Evolutionary conservation across 2,113 vertebrate genomes (phyloP).

Genomic region (Pteronura brasiliensis): DNA sequence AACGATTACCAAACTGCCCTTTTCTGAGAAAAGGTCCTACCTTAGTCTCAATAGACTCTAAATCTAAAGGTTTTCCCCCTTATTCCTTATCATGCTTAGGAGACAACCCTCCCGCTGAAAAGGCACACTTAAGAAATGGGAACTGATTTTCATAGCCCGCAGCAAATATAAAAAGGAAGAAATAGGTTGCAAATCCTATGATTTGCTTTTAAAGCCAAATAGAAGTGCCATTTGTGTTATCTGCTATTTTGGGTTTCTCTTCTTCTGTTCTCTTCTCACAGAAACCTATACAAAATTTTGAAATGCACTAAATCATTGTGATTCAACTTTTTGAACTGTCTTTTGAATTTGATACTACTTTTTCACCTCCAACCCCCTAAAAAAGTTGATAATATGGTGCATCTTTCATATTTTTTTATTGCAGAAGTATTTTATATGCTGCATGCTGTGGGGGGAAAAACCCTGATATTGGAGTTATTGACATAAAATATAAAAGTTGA

Average conservation of each 20-base stretch:
- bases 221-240: neutral
- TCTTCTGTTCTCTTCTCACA: slow-evolving; percentile 16
- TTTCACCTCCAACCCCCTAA: neutral
- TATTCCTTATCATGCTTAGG: neutral
- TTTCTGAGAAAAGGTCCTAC: slow-evolving; percentile 13
- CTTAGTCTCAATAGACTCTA: neutral
- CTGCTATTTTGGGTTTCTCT: neutral
- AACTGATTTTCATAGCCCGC: neutral
- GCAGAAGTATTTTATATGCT: neutral
- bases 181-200: neutral
- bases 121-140: neutral
- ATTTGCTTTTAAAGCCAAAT: neutral
- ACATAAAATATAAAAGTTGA: neutral
- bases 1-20: neutral
- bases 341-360: slow-evolving; percentile 28
- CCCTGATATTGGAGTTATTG: neutral
- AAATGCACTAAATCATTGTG: neutral
- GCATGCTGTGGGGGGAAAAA: neutral
- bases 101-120: neutral
- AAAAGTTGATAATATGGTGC: neutral
- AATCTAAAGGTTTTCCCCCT: neutral
- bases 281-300: slow-evolving; percentile 21
- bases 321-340: slow-evolving; percentile 10
- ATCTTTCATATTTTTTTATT: neutral
- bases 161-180: slow-evolving; percentile 10